Conservation (phyloP, 2,888 invertebrate genomes). For the Eulithis testata region DNA sequence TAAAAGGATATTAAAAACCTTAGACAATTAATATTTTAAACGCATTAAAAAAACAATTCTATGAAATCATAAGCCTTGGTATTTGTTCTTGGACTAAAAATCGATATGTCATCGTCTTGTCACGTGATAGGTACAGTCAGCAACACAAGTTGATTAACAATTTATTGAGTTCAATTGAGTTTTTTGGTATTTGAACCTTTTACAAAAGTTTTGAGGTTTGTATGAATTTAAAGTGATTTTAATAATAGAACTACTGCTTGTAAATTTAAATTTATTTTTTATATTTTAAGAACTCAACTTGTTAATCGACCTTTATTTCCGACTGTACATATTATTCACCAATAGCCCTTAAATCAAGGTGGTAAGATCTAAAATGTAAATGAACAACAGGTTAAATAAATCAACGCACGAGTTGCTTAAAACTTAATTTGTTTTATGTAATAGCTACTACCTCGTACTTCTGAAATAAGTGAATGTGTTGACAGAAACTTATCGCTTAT, state of each 20-base stretch:
- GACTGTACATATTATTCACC: constrained; percentile 1
- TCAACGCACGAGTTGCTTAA: not conserved
- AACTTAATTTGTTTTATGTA: constrained; percentile 4
- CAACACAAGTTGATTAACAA: too few species aligned
- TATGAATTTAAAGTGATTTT: too few species aligned
- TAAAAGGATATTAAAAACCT: too few species aligned
- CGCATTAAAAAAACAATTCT: constrained; percentile 34
- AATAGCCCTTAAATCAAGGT: constrained; percentile 4
- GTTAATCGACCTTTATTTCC: too few species aligned
- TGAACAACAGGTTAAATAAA: constrained; percentile 1
- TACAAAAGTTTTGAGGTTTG: too few species aligned
- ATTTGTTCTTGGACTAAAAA: constrained; percentile 59
- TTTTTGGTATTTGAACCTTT: too few species aligned
- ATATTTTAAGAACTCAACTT: too few species aligned
- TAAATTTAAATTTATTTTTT: too few species aligned
- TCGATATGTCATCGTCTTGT: constrained; percentile 43
- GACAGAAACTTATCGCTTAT: not conserved
- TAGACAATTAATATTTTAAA: constrained; percentile 21
- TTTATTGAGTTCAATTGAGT: too few species aligned
- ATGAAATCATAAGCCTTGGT: constrained; percentile 48
- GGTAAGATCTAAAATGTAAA: constrained; percentile 6
- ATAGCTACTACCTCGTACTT: not conserved
- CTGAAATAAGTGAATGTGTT: not conserved
- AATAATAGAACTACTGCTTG: too few species aligned
- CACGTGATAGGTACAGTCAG: constrained; percentile 40